A percentile compares a stretch with the other conserved stretches of the same genome.
Evolutionary conservation across 1,140 invertebrate species (phyloP).

Genomic region (Caenorhabditis briggsae): DNA sequence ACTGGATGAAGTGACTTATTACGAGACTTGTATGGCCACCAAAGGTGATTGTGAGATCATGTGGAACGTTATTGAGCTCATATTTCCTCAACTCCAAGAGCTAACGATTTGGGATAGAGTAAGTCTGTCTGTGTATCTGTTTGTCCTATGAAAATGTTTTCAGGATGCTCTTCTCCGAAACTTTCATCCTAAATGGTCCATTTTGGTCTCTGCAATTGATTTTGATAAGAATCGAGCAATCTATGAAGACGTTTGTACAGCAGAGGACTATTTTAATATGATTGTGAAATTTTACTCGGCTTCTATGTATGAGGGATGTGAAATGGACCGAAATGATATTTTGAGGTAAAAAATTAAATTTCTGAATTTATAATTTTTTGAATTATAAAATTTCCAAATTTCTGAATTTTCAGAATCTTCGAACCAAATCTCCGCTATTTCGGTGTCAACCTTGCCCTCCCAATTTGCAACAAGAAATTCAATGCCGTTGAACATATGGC

Average conservation of each 20-base stretch:
- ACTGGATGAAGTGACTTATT: background rate
- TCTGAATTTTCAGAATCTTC: background rate
- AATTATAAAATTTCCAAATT: too few relatives aligned
- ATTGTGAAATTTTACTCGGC: background rate
- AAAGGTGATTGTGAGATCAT: background rate
- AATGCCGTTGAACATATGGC: slow-evolving; percentile 10
- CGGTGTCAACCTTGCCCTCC: background rate
- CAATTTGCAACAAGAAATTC: background rate
- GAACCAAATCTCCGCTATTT: background rate
- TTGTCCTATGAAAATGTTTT: background rate
- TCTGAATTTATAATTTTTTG: too few relatives aligned
- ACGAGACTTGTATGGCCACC: background rate
- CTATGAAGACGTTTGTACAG: background rate
- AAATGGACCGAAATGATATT: background rate
- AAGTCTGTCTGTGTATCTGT: background rate
- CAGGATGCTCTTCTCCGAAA: background rate
- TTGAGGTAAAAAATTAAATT: background rate
- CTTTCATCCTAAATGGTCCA: background rate
- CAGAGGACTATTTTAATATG: background rate
- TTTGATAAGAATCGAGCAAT: background rate
- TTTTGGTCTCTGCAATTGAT: background rate
- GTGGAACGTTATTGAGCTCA: background rate
- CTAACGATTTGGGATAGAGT: background rate
- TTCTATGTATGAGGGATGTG: background rate
- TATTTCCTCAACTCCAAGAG: background rate